Evolutionary conservation across 2,888 invertebrate species (phyloP), one percentile per base, ranked within the genome.

Genomic region (Pollenia griseotomentosa): DNA sequence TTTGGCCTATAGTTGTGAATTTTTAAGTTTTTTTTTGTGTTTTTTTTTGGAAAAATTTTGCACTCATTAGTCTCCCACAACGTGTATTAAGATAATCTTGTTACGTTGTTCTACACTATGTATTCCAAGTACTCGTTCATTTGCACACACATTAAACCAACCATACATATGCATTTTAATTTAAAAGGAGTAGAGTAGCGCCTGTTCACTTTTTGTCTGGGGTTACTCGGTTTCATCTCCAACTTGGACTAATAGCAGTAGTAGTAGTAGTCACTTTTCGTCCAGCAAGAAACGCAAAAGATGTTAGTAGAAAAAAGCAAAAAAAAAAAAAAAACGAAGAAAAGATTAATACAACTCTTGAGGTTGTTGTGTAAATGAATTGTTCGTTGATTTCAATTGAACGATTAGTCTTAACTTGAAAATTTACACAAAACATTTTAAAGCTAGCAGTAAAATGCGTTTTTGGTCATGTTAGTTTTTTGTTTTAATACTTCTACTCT

Each of bases 61-160:
- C 91, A 92, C 92, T 92, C 92, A 93, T 92, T 92, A 92, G 92
- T 92, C 92, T 93, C 93, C 93, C 93, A 93, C 92, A 93, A 92
- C 92, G 93, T 92, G 93, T 92, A 92, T 92, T 92, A 92, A 93
- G 93, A 93, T 92, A 93, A 92, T 92, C 88, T 88, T 70, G 68
- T 78, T 71, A 86, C 65, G 65, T 77, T 85, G 80, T 70, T 70
- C 46, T 61, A 48, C 74, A 63, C 68, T 40, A 48, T 55, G 14
- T 70, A 55, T 65, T 80, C 78, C 73, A 71, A 55, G 82, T 74
- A 75, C 14, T 53, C 44, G 65, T n/a, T 42, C 11, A 19, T 8
- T 23, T 12, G 16, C 63, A 63, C 33, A 51, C 51, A 53, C 71
- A 59, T 46, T 12, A 14, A 63, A 12, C 46, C 42, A 48, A 19